Percentiles rank a stretch among this genome's conserved stretches.
Evolutionary conservation across 2,113 vertebrate genomes (phyloP).

Genomic region (Tinamus guttatus): DNA sequence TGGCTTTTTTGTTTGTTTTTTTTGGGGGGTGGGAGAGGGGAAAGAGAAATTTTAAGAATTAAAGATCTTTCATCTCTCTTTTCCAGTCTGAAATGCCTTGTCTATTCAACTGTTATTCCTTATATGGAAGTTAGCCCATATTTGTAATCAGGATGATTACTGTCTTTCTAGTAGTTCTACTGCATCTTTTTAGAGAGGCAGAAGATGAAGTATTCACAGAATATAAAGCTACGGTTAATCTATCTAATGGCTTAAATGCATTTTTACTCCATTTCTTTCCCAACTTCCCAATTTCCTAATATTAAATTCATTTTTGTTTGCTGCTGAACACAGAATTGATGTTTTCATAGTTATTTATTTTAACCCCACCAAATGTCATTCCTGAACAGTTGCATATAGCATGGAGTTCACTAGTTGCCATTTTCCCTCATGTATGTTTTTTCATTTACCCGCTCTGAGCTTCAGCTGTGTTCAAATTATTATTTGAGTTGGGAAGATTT

Average conservation of each 20-base stretch:
- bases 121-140: background rate
- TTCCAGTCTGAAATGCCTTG: background rate
- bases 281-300: background rate
- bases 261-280: background rate
- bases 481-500: background rate
- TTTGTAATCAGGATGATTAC: background rate
- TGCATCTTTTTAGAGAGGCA: background rate
- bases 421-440: background rate
- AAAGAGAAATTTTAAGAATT: no score
- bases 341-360: background rate
- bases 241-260: background rate
- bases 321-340: background rate
- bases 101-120: background rate
- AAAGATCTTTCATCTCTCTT: background rate
- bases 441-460: conserved; percentile 40
- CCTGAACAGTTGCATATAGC: background rate
- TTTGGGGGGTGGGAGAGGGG: no score
- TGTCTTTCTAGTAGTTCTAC: background rate
- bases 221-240: background rate
- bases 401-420: background rate
- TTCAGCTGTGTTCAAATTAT: conserved; percentile 26
- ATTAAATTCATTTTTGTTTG: background rate
- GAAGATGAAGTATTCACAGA: background rate
- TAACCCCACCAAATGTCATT: background rate
- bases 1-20: background rate